Conservation (phyloP, 2,888 invertebrate genomes). For the Melieria omissa region DNA sequence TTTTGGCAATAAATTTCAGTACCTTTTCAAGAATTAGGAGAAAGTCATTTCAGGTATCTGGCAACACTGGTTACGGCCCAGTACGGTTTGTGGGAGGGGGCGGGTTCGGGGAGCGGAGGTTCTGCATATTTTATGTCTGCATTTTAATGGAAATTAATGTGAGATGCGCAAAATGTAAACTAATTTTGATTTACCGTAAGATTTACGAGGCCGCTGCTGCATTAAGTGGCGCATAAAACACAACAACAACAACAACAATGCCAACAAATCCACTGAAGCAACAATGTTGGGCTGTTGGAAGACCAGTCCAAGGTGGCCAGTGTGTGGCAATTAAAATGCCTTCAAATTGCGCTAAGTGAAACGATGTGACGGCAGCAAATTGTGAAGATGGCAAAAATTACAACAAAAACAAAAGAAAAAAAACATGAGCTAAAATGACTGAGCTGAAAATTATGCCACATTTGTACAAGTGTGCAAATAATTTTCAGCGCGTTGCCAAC, state of each 20-base stretch:
- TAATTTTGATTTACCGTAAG: conserved; percentile 37
- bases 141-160: conserved; percentile 71
- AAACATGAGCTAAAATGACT: background rate
- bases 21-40: too few species aligned
- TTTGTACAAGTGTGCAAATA: conserved; percentile 29
- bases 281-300: too few species aligned
- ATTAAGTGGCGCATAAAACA: conserved; percentile 17
- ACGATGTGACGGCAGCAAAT: conserved; percentile 1
- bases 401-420: background rate
- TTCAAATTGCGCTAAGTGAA: conserved; percentile 29
- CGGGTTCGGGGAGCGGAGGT: conserved; percentile 48
- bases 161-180: conserved; percentile 79
- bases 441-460: conserved; percentile 14
- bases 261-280: background rate
- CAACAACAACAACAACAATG: conserved; percentile 1
- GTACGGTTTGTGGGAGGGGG: background rate
- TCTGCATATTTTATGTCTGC: conserved; percentile 60
- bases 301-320: too few species aligned
- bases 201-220: conserved; percentile 31
- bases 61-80: background rate
- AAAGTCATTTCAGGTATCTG: too few species aligned
- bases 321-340: conserved; percentile 1
- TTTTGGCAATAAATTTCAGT: too few species aligned
- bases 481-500: conserved; percentile 3
- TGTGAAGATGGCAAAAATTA: background rate